Evolutionary conservation across 2,113 vertebrate genomes (phyloP).

Genomic region (Neolamprologus caudopunctatus): DNA sequence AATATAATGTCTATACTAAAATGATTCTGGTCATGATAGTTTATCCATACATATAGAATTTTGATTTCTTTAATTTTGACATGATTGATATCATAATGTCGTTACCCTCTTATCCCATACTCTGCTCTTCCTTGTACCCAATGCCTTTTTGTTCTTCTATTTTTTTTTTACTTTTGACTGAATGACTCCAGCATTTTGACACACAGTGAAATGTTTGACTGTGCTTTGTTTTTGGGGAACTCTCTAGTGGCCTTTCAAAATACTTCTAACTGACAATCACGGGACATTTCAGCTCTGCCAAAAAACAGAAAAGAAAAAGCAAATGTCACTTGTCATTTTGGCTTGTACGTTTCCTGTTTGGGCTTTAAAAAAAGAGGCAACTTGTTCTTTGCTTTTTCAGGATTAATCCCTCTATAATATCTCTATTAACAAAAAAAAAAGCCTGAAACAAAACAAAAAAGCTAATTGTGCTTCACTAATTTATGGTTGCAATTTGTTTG

Average conservation of each 20-base stretch:
- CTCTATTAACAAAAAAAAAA: neutral
- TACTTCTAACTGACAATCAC: neutral
- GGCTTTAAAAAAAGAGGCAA: neutral
- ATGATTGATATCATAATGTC: rapidly evolving
- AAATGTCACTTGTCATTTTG: neutral
- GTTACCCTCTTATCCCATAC: neutral
- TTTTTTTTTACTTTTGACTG: neutral
- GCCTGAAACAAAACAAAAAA: neutral
- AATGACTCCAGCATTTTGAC: neutral
- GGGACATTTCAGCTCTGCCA: neutral
- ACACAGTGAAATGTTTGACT: neutral
- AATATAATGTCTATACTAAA: neutral
- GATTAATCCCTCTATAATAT: neutral
- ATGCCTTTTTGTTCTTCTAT: neutral
- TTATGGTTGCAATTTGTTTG: neutral
- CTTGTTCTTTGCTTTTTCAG: neutral
- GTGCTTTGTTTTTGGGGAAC: neutral
- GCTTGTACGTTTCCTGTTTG: neutral
- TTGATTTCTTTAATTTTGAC: neutral
- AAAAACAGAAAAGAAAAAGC: neutral
- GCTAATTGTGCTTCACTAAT: neutral
- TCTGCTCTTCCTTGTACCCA: neutral
- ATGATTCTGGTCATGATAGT: neutral
- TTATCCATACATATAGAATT: neutral
- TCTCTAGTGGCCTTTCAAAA: neutral